Evolutionary conservation across 2,888 invertebrate genomes (phyloP).

Genomic region (Drosophila diplacantha): DNA sequence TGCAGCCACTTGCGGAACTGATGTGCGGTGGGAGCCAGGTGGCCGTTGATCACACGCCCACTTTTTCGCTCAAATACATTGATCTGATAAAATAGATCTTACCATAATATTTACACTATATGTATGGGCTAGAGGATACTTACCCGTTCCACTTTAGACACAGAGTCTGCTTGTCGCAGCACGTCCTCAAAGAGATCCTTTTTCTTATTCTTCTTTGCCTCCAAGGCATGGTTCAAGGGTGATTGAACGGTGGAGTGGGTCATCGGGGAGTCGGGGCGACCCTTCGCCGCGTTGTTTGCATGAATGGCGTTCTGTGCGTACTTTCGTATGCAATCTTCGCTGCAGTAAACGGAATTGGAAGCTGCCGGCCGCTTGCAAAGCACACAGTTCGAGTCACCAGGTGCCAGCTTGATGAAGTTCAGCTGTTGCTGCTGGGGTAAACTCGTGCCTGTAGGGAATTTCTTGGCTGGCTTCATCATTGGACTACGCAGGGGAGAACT

Average conservation of each 20-base stretch:
- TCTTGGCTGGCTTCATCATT: constrained; percentile 8
- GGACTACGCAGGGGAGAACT: constrained; percentile 10
- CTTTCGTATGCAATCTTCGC: constrained; percentile 90
- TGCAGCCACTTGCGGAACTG: constrained; percentile 90
- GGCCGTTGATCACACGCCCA: constrained; percentile 86
- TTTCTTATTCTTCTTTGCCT: constrained; percentile 74
- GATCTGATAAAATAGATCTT: constrained; percentile 76
- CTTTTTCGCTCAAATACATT: constrained; percentile 90
- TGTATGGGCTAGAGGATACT: neutral
- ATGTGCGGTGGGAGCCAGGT: constrained; percentile 89
- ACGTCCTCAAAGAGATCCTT: constrained; percentile 77
- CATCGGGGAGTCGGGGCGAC: constrained; percentile 44
- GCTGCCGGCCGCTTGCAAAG: constrained; percentile 86
- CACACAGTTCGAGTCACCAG: constrained; percentile 80
- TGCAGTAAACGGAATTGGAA: constrained; percentile 92
- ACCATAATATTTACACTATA: neutral
- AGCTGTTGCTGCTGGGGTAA: constrained; percentile 61
- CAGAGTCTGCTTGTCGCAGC: constrained; percentile 70
- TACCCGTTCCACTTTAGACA: constrained; percentile 76
- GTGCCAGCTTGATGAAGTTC: constrained; percentile 57
- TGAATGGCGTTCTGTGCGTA: constrained; percentile 86
- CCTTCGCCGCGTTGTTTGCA: constrained; percentile 54
- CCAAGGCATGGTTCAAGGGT: constrained; percentile 41
- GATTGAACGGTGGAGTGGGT: constrained; percentile 19
- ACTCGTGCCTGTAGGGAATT: constrained; percentile 15